Evolutionary conservation across 2,888 invertebrate species (phyloP).

Genomic region (Fabriciana adippe): DNA sequence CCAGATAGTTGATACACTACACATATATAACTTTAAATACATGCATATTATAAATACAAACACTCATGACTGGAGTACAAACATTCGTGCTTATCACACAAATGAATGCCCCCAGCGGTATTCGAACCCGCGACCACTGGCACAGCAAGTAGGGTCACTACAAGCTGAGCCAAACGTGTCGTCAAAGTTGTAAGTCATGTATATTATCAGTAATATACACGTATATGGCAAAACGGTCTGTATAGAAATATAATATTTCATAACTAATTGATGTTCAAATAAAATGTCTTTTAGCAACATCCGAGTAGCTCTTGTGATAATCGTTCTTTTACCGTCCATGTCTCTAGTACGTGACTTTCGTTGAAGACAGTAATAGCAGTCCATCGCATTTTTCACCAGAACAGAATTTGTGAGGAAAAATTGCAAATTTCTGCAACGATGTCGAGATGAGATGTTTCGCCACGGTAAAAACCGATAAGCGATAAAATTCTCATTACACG

Average conservation of each 20-base stretch:
- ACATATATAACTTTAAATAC: too few species aligned
- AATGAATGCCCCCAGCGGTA: too few species aligned
- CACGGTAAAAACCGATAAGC: slow-evolving; percentile 45
- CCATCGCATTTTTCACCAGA: slow-evolving; percentile 65
- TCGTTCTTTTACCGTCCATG: slow-evolving; percentile 54
- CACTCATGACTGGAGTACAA: too few species aligned
- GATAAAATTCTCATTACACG: slow-evolving; percentile 51
- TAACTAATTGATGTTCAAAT: neutral
- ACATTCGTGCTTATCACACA: too few species aligned
- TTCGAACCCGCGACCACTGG: too few species aligned
- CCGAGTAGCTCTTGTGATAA: slow-evolving; percentile 49
- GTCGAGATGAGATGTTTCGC: slow-evolving; percentile 52
- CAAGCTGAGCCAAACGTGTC: too few species aligned
- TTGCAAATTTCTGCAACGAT: slow-evolving; percentile 65
- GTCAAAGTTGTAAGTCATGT: too few species aligned
- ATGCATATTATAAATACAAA: too few species aligned
- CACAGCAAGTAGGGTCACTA: too few species aligned
- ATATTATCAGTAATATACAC: too few species aligned
- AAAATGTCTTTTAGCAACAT: slow-evolving; percentile 15
- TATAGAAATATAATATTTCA: neutral
- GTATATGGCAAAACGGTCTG: too few species aligned
- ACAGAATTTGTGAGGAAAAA: slow-evolving; percentile 62
- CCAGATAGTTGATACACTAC: too few species aligned
- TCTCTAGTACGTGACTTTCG: slow-evolving; percentile 70
- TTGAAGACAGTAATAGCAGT: slow-evolving; percentile 49